Conservation (phyloP, 2,113 vertebrate genomes). For the Nesoenas mayeri region DNA sequence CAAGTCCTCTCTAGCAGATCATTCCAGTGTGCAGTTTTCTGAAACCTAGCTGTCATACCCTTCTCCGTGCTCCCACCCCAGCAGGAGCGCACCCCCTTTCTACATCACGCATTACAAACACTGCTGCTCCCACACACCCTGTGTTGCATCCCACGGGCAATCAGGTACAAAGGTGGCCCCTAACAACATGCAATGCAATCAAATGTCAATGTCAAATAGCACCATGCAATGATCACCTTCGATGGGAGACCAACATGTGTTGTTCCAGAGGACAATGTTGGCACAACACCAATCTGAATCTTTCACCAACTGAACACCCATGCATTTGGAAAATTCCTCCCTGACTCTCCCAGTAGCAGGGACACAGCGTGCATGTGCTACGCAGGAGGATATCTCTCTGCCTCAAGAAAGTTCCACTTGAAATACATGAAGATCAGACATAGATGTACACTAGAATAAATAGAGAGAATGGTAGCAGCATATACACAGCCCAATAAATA, state of each 20-base stretch:
- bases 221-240: neutral
- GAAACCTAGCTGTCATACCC: neutral
- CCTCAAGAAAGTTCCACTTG: neutral
- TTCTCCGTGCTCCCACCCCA: neutral
- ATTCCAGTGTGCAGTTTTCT: neutral
- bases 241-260: neutral
- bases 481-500: neutral
- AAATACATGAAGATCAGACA: neutral
- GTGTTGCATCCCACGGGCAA: fast-evolving
- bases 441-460: neutral
- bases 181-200: neutral
- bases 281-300: neutral
- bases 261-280: neutral
- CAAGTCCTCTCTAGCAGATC: neutral
- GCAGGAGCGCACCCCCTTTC: neutral
- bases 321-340: neutral
- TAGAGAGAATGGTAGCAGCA: neutral
- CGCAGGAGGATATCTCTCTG: neutral
- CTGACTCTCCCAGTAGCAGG: neutral
- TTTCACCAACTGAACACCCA: neutral
- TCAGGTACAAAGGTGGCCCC: neutral
- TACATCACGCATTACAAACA: fast-evolving
- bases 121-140: neutral
- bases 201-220: neutral
- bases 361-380: neutral